A percentile compares a stretch with the other conserved stretches of the same genome.
phyloP scores from a whole-genome alignment of 2,113 vertebrate genomes.

The Sceloporus tristichus region DNA sequence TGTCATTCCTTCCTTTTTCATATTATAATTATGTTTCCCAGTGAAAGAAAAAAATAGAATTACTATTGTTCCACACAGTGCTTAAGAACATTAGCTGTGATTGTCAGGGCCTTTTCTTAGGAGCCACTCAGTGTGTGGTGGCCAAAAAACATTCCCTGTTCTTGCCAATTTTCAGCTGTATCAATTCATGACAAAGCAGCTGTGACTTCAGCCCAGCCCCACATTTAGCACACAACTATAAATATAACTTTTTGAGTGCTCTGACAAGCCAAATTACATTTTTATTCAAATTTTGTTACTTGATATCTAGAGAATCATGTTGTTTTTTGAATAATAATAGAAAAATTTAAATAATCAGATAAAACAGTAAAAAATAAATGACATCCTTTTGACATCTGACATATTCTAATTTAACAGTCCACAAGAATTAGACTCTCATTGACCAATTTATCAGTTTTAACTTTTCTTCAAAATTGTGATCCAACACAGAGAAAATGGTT shows the following conservation, averaged over 20 bases:
- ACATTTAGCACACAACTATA: not conserved
- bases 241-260: not conserved
- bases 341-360: not conserved
- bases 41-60: constrained; percentile 13
- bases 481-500: no score
- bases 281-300: not conserved
- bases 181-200: not conserved
- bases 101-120: not conserved
- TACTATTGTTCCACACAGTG: not conserved
- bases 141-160: not conserved
- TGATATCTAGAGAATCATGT: not conserved
- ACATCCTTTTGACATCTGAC: not conserved
- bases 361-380: not conserved
- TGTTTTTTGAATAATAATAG: not conserved
- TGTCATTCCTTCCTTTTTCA: not conserved
- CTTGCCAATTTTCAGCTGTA: not conserved
- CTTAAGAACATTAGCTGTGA: not conserved
- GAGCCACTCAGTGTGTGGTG: not conserved
- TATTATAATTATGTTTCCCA: not conserved
- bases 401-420: not conserved
- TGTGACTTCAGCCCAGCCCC: not conserved
- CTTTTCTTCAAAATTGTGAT: no score
- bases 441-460: not conserved
- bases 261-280: not conserved
- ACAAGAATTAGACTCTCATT: not conserved